Evolutionary conservation across 2,888 invertebrate species (phyloP), one percentile per base, ranked within the genome.

Genomic region (Microctonus brassicae): DNA sequence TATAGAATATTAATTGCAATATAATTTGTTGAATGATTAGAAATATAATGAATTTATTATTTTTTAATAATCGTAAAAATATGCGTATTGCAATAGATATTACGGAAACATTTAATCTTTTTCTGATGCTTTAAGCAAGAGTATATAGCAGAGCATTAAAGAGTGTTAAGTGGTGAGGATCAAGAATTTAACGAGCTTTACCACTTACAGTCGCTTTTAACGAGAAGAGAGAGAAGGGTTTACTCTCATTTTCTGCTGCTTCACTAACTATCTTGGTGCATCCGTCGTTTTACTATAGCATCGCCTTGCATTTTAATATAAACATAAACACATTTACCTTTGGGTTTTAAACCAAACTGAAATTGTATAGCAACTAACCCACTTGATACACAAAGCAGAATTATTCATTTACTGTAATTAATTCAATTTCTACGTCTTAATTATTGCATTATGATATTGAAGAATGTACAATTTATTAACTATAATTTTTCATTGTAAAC

Each of bases 171-270:
- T 73, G 72, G 70, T 70, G 71, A 73, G 70, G 70, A 74, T 75
- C 70, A 75, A 75, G 76, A 76, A 76, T 75, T 79, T 77, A 76
- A 75, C 70, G 73, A 72, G 75, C 71, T 73, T 73, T 75, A 75
- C 73, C 73, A 76, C 72, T 75, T 71, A 76, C 74, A 73, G 70
- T 70, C 60, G 60, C 75, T 75, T 75, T 47, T 73, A 76, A 78
- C 76, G 76, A 75, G 74, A 9, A 7, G 17, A 47, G 17, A n/a
- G 47, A 47, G 47, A 17, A 20, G 47, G 47, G 17, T 17, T 72
- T 73, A 52, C 53, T 60, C 39, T 70, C 66, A 55, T 60, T 58
- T 67, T 71, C 68, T 55, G 53, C n/a, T 58, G 70, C 67, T 66
- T 26, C 68, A 29, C 47, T 58, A 55, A 53, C 34, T n/a, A n/a